phyloP scores from a whole-genome alignment of 2,888 invertebrate species.

The Hecatera dysodea region DNA sequence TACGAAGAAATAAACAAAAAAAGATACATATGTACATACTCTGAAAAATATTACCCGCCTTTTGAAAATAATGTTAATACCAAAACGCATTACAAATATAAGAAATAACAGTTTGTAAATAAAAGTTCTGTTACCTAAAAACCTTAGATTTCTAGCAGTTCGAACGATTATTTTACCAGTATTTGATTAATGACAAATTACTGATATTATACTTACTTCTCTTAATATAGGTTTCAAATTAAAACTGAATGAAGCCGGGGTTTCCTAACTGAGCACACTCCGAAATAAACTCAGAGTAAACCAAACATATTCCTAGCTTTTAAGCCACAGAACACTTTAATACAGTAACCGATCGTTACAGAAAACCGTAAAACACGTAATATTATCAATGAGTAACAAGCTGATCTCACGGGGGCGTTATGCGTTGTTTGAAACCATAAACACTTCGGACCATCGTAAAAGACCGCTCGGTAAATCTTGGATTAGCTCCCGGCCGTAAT shows the following conservation, averaged over 20 bases:
- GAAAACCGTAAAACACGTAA: conserved; percentile 41
- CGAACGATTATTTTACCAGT: not conserved
- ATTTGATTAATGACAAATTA: too few relatives aligned
- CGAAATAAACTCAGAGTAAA: too few relatives aligned
- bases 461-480: conserved; percentile 60
- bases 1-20: not conserved
- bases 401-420: conserved; percentile 50
- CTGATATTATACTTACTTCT: too few relatives aligned
- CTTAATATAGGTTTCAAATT: too few relatives aligned
- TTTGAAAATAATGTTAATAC: too few relatives aligned
- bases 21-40: too few relatives aligned
- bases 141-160: not conserved
- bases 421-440: conserved; percentile 43
- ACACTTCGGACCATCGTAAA: conserved; percentile 60
- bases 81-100: not conserved
- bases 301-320: not conserved
- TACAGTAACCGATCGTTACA: conserved; percentile 9
- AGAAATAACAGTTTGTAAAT: too few relatives aligned
- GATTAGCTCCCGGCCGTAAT: conserved; percentile 53
- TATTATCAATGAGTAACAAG: conserved; percentile 58
- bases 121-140: not conserved
- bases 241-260: too few relatives aligned
- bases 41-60: too few relatives aligned
- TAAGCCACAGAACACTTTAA: conserved; percentile 30
- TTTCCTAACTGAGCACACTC: too few relatives aligned